Evolutionary conservation across 2,797 vertebrate species (phyloP).

Genomic region (Poecilia picta): DNA sequence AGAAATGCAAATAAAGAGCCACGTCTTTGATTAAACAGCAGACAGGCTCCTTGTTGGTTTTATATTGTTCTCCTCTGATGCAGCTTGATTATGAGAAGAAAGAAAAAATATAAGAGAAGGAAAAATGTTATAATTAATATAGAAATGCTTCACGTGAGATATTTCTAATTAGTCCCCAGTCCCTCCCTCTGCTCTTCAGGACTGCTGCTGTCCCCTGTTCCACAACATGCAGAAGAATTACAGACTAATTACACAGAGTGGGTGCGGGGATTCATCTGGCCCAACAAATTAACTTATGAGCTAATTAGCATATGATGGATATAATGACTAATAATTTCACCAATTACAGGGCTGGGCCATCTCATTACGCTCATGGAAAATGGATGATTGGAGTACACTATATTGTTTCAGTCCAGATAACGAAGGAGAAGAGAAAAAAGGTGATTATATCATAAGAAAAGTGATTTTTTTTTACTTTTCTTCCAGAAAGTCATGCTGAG

Average conservation of each 20-base stretch:
- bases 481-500: neutral
- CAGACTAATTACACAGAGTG: slow-evolving; percentile 80
- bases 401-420: neutral
- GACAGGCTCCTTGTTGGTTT: slow-evolving; percentile 80
- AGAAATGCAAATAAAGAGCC: slow-evolving; percentile 80
- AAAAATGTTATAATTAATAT: slow-evolving; percentile 79
- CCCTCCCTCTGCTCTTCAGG: slow-evolving; percentile 54
- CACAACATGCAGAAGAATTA: slow-evolving; percentile 72
- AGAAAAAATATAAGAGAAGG: slow-evolving; percentile 69
- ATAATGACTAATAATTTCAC: slow-evolving; percentile 70
- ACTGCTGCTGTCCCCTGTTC: slow-evolving; percentile 56
- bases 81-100: slow-evolving; percentile 25
- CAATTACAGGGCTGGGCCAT: slow-evolving; percentile 50
- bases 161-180: slow-evolving; percentile 78
- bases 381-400: neutral
- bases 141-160: slow-evolving; percentile 72
- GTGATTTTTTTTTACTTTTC: neutral
- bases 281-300: slow-evolving; percentile 75
- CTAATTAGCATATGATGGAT: slow-evolving; percentile 73
- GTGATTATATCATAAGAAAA: neutral
- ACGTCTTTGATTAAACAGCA: slow-evolving; percentile 80
- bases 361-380: neutral
- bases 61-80: slow-evolving; percentile 74
- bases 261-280: slow-evolving; percentile 73
- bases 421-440: neutral